Evolutionary conservation across 1,140 invertebrate species (phyloP).

Genomic region (Colletes gigas): DNA sequence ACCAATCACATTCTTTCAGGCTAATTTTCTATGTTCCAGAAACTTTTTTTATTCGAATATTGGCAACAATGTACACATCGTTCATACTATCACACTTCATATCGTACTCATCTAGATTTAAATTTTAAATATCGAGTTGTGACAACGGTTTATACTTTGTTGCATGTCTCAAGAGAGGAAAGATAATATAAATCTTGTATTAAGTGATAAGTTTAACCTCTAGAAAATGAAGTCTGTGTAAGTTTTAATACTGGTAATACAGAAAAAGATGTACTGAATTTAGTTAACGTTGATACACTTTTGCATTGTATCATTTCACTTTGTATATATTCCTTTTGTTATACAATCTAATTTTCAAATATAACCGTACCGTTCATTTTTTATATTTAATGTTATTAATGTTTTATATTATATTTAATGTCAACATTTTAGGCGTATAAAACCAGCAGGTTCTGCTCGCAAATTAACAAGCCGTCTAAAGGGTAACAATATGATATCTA

Average conservation of each 20-base stretch:
- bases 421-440: constrained; percentile 70
- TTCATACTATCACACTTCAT: neutral
- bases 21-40: neutral
- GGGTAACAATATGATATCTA: constrained; percentile 66
- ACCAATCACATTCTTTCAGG: no score
- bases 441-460: constrained; percentile 69
- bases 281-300: neutral
- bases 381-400: no score
- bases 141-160: neutral
- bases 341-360: neutral
- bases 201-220: neutral
- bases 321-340: neutral
- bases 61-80: neutral
- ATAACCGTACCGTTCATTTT: neutral
- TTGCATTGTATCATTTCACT: neutral
- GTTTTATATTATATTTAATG: neutral
- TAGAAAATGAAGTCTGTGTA: constrained; percentile 65
- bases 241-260: constrained; percentile 32
- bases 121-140: constrained; percentile 4
- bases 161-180: neutral
- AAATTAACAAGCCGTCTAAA: constrained; percentile 65
- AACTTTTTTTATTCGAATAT: neutral
- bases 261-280: neutral
- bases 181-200: neutral
- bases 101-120: constrained; percentile 9